phyloP scores from a whole-genome alignment of 2,113 vertebrate species.

The Leucopsar rothschildi region DNA sequence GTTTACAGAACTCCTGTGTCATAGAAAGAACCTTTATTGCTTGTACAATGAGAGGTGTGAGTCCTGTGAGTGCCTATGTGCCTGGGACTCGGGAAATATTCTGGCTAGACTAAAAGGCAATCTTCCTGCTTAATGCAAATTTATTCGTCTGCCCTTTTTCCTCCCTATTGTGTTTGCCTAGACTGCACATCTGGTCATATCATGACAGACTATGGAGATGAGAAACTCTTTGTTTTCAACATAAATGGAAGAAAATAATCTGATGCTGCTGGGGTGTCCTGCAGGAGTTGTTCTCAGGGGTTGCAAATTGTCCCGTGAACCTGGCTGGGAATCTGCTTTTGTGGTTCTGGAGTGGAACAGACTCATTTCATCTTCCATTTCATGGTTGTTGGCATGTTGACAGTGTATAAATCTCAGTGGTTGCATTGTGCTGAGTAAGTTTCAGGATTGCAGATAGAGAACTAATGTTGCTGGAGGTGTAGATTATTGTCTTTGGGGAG shows the following conservation, averaged over 20 bases:
- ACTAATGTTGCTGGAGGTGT: background rate
- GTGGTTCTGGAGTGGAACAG: background rate
- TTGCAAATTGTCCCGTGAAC: background rate
- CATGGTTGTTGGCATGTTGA: background rate
- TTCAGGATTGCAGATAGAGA: background rate
- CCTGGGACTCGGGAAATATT: background rate
- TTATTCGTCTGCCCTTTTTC: constrained; percentile 24
- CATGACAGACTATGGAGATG: background rate
- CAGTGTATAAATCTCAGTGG: background rate
- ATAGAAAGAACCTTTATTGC: background rate
- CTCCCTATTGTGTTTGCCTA: background rate
- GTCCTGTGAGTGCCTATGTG: background rate
- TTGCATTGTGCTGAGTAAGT: background rate
- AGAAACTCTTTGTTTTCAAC: constrained; percentile 11
- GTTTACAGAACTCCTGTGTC: background rate
- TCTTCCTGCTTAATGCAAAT: constrained; percentile 46
- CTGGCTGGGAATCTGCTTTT: background rate
- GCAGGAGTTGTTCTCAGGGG: background rate
- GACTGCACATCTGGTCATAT: constrained; percentile 16
- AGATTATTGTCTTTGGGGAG: background rate
- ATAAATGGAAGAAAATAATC: background rate
- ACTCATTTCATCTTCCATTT: background rate
- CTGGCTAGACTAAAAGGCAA: background rate
- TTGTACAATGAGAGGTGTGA: background rate
- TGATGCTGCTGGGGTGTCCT: background rate